Base-by-base conservation (phyloP, 2,888 invertebrate species). In the Hyposoter didymator region DNA sequence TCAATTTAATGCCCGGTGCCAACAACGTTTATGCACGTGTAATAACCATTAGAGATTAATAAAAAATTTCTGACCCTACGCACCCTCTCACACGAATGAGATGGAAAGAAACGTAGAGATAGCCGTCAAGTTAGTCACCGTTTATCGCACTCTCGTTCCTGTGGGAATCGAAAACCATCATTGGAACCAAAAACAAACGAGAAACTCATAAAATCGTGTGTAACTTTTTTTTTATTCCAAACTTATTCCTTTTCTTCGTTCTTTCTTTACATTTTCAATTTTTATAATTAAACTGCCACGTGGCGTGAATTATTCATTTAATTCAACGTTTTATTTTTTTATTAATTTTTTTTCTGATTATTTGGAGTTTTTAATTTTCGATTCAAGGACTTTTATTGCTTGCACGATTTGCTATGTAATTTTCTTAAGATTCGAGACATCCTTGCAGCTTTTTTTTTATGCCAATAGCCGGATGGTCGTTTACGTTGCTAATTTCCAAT, bases 1-100 rank as follows among this genome's bases (percentile, higher is more conserved):
- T 86, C 88, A 88, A 90, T 90, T 88, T 80, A 80, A 75, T 84
- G 87, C 86, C 84, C 80, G 86, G 87, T 87, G 88, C 83, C 87
- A 86, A 85, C 70, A 84, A 82, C 87, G 82, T 89, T 89, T 90
- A 90, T 88, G 88, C 87, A 86, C 88, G 86, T 88, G 88, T 88
- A 89, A 89, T 89, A 90, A 89, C 87, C 87, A 88, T 90, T 84
- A 86, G 80, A 85, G 79, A 85, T 89, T 78, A 84, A 87, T 88
- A 82, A 89, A 89, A 84, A 87, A 82, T 55, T 84, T 81, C 70
- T 84, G 82, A 76, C 84, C 86, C 73, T 70, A 66, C 82, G 86
- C 66, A 83, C 75, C 59, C 59, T 59, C 59, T 35, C 64, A 28
- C 64, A 28, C 43, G 32, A 47, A 47, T 12, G 45, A 75, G 64